Evolutionary conservation across 2,888 invertebrate species (phyloP), one percentile per base, ranked within the genome.

Genomic region (Linnaemya tessellans): DNA sequence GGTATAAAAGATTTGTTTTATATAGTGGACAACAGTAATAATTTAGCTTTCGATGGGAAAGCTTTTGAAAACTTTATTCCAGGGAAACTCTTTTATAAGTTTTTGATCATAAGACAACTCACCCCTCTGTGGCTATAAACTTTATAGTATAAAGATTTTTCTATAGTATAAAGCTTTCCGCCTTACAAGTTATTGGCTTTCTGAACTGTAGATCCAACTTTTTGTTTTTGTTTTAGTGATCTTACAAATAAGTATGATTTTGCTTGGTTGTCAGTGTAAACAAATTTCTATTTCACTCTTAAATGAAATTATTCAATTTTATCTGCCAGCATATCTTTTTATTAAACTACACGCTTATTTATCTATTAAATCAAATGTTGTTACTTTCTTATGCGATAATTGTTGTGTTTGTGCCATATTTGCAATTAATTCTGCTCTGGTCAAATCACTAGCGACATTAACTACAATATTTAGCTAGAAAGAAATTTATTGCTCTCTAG

Each of bases 401-500:
- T 75, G 64, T 51, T 70, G 74, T 84, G 78, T 81, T 81, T 74
- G 58, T 70, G 70, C 64, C 18, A 43, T 70, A 74, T 74, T 79
- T 70, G 51, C 78, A 64, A 58, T 67, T 68, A 49, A 65, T 41
- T 65, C 13, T 58, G 13, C 18, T 22, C 11, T 35, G 7, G 35
- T 35, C 60, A 35, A 73, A 9, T 62, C 30, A 20, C 5, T 10
- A 51, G 15, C 51, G 43, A 58, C 35, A 58, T 49, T 43, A 65
- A 38, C 65, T 41, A 25, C 46, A 74, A 30, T n/a, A 58, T 80
- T 67, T 58, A 49, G 15, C 46, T 60, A 46, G 11, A 30, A 58
- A 80, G 75, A 85, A 85, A 85, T 85, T 85, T 85, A 85, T 85
- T 85, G 85, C 75, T 80, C 74, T 80, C 70, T 67, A 79, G 75